A percentile compares a stretch with the other conserved stretches of the same genome.
Conservation (phyloP, 2,888 invertebrate genomes). For the Apodemia duryi region DNA sequence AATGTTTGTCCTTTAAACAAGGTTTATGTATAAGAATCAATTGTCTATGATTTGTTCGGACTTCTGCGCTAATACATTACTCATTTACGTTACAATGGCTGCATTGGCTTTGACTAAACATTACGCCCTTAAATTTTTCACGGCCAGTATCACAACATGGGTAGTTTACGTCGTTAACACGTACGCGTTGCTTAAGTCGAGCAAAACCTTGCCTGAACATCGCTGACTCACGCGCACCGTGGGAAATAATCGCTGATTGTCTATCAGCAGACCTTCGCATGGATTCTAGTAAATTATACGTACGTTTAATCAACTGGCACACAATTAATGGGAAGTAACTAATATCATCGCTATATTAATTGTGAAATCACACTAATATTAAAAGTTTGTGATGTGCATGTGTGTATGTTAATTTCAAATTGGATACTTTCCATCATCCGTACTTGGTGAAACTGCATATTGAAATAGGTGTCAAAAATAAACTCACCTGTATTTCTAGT, state of each 20-base stretch:
- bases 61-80: slow-evolving; percentile 15
- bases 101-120: slow-evolving; percentile 1
- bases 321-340: slow-evolving; percentile 13
- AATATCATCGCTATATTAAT: background rate
- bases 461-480: no score
- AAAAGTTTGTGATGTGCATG: no score
- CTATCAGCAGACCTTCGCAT: slow-evolving; percentile 32
- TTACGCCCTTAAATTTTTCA: slow-evolving; percentile 20
- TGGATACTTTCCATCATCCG: no score
- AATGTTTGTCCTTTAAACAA: slow-evolving; percentile 2
- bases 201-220: slow-evolving; percentile 54
- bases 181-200: slow-evolving; percentile 52
- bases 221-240: slow-evolving; percentile 60
- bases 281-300: slow-evolving; percentile 17
- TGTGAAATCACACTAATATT: background rate
- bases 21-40: slow-evolving; percentile 1
- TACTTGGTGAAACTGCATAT: no score
- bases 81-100: slow-evolving; percentile 9
- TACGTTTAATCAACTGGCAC: slow-evolving; percentile 18
- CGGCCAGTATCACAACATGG: slow-evolving; percentile 6
- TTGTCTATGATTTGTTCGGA: slow-evolving; percentile 11
- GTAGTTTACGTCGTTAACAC: slow-evolving; percentile 51
- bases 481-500: no score
- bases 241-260: slow-evolving; percentile 43
- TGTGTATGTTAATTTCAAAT: no score